Evolutionary conservation across 2,888 invertebrate genomes (phyloP).

Genomic region (Eurytoma adleriae): DNA sequence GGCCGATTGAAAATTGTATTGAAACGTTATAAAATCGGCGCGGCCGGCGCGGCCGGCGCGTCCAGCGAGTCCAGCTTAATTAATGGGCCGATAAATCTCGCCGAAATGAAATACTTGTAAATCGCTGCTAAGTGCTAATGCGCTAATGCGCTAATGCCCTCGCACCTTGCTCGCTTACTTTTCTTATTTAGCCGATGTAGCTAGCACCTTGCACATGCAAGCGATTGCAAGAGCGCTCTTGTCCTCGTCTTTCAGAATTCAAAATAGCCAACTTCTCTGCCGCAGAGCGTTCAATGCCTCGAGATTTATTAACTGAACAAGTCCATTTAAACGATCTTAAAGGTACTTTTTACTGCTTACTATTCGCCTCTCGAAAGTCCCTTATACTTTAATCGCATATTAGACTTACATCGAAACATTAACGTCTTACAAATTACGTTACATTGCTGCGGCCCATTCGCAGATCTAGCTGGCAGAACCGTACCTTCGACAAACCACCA

Average conservation of each 20-base stretch:
- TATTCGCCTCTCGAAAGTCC: neutral
- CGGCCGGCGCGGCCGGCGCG: neutral
- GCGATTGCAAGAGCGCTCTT: neutral
- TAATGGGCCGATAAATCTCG: slow-evolving; percentile 52
- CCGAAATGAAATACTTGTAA: slow-evolving; percentile 48
- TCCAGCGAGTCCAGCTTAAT: slow-evolving; percentile 35
- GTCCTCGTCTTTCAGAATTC: slow-evolving; percentile 9
- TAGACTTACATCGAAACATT: too few species aligned
- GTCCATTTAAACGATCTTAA: slow-evolving; percentile 15
- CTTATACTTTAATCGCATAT: too few species aligned
- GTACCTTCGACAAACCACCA: too few species aligned
- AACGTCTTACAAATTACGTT: too few species aligned
- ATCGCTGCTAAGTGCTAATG: slow-evolving; percentile 51
- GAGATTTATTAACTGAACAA: slow-evolving; percentile 40
- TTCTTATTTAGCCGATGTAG: slow-evolving; percentile 30
- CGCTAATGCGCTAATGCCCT: slow-evolving; percentile 37
- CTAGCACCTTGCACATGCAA: too few species aligned
- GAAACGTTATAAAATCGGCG: slow-evolving; percentile 48
- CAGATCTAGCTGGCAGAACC: too few species aligned
- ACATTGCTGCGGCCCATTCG: too few species aligned
- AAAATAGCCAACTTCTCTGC: slow-evolving; percentile 35
- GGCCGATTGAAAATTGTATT: slow-evolving; percentile 50
- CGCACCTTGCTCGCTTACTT: slow-evolving; percentile 44
- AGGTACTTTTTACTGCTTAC: slow-evolving; percentile 6
- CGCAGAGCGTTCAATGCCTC: neutral